phyloP scores from a whole-genome alignment of 2,113 vertebrate species.

The Syngnathus scovelli region DNA sequence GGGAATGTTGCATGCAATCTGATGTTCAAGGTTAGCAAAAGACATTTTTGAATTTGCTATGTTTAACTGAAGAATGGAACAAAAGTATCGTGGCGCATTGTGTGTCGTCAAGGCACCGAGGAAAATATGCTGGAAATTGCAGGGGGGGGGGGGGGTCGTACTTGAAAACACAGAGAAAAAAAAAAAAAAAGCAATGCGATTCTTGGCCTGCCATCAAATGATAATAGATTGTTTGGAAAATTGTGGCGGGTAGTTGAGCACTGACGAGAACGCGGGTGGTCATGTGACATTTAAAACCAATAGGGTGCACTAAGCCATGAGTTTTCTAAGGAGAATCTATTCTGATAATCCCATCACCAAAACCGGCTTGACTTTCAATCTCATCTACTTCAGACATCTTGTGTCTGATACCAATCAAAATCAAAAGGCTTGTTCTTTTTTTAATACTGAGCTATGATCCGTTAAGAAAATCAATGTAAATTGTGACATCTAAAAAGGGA shows the following conservation, averaged over 20 bases:
- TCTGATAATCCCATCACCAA: background rate
- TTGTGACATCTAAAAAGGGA: background rate
- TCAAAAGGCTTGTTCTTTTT: background rate
- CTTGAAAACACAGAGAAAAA: background rate
- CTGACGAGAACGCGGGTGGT: background rate
- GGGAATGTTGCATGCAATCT: conserved; percentile 1
- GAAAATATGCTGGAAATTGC: conserved; percentile 3
- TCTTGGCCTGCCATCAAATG: background rate
- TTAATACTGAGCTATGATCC: background rate
- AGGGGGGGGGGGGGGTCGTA: background rate
- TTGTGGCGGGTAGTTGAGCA: background rate
- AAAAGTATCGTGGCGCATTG: background rate
- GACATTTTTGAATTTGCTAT: conserved; percentile 2
- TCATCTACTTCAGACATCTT: background rate
- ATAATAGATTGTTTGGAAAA: background rate
- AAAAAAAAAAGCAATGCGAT: background rate
- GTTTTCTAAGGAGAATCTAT: background rate
- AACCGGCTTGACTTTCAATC: background rate
- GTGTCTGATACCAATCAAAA: background rate
- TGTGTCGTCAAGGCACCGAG: background rate
- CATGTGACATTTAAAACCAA: background rate
- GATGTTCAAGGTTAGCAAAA: conserved; percentile 11
- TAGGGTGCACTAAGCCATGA: background rate
- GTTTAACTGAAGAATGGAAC: background rate
- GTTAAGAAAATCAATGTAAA: no score